A percentile compares a stretch with the other conserved stretches of the same genome.
phyloP scores from a whole-genome alignment of 2,888 invertebrate species.

The Trissolcus brochymenae region DNA sequence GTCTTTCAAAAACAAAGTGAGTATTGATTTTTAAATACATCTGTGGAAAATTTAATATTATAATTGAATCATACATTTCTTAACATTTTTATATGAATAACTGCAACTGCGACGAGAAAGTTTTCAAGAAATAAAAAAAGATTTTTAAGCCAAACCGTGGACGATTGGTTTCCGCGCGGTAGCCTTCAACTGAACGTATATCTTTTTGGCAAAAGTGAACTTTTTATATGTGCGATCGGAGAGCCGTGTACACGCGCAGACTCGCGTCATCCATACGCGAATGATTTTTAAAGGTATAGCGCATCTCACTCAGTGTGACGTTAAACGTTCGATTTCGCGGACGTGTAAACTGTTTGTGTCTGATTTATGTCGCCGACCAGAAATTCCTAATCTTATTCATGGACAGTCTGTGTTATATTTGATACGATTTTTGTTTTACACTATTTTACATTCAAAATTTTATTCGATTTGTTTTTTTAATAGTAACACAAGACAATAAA shows the following conservation, averaged over 20 bases:
- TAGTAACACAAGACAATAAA: too few relatives aligned
- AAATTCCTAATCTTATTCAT: conserved; percentile 1
- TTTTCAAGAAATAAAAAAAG: background rate
- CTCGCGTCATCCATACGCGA: conserved; percentile 58
- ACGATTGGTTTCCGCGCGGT: too few relatives aligned
- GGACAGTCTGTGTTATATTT: background rate
- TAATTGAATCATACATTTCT: too few relatives aligned
- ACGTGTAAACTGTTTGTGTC: conserved; percentile 43
- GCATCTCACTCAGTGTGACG: conserved; percentile 69
- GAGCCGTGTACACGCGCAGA: conserved; percentile 62
- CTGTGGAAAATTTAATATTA: too few relatives aligned
- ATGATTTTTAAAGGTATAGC: conserved; percentile 65
- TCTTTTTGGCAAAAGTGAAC: conserved; percentile 62
- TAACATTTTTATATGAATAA: too few relatives aligned
- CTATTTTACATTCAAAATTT: too few relatives aligned
- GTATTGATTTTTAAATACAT: conserved; percentile 65
- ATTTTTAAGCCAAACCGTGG: conserved; percentile 1
- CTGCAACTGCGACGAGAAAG: too few relatives aligned
- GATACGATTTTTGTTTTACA: background rate
- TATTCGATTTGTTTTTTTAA: too few relatives aligned
- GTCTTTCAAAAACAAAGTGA: conserved; percentile 84
- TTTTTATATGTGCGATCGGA: conserved; percentile 39
- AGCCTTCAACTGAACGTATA: conserved; percentile 41
- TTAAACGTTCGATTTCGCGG: conserved; percentile 69
- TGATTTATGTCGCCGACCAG: conserved; percentile 11